Conservation (phyloP, 2,113 vertebrate species). For the Acrocephalus kingi region DNA sequence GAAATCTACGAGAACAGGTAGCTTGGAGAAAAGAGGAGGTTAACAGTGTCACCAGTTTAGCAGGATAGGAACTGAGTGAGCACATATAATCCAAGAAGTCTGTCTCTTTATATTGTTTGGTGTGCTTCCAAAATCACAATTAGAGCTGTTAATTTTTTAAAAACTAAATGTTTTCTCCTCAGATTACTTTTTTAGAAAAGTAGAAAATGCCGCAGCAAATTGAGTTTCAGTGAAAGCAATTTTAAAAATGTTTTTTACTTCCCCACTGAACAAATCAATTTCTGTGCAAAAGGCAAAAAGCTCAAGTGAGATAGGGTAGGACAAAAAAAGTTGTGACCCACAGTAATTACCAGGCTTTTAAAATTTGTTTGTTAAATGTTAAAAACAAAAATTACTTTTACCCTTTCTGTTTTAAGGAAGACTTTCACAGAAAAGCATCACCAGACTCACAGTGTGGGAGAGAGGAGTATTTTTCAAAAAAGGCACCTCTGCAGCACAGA, state of each 20-base stretch:
- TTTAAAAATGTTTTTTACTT: not conserved
- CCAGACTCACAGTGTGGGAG: not conserved
- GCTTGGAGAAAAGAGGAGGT: not conserved
- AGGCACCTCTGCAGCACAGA: not conserved
- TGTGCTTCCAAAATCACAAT: not conserved
- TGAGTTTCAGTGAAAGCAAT: not conserved
- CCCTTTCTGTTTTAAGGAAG: not conserved
- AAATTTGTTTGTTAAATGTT: not conserved
- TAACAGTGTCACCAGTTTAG: not conserved
- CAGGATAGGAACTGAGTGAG: not conserved
- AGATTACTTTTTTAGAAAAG: not conserved
- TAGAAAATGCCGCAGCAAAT: not conserved
- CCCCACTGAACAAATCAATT: not conserved
- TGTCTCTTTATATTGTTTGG: not conserved
- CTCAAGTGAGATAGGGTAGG: not conserved
- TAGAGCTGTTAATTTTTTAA: not conserved
- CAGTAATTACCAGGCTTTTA: not conserved
- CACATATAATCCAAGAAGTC: fast-evolving
- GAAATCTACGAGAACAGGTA: not conserved
- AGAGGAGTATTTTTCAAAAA: not conserved
- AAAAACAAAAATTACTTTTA: not conserved
- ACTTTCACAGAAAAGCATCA: not conserved
- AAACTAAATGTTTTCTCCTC: not conserved
- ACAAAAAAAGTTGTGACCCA: not conserved
- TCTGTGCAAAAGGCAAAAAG: not conserved